These are phyloP conservation scores for Tenebrosternarchus preto DNA, from an alignment of 2,113 vertebrate species.

Conservation along the genomic window DNA sequence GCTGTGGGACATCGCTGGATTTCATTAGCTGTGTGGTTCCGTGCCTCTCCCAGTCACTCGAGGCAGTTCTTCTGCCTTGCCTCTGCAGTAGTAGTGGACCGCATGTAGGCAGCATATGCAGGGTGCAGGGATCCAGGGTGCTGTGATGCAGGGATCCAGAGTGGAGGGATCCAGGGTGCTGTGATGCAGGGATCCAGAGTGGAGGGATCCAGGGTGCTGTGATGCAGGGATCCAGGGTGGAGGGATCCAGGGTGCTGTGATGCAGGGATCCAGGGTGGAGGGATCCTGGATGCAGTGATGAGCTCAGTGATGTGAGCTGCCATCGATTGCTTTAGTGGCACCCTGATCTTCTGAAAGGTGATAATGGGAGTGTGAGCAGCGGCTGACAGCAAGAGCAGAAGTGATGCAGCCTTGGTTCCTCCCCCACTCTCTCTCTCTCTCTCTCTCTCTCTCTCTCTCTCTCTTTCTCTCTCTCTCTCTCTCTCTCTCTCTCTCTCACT, in stretches of 20 bases:
- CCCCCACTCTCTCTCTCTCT: background rate
- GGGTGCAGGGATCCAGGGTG: conserved; percentile 20
- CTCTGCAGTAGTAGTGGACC: background rate
- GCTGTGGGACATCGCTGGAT: too few relatives aligned
- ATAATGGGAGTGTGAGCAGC: conserved; percentile 20
- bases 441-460: conserved; percentile 1
- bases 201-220: too few relatives aligned
- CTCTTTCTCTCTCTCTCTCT: background rate
- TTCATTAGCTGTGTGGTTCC: background rate
- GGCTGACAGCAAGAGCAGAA: conserved; percentile 26
- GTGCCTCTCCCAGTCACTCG: too few relatives aligned
- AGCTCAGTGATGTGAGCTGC: conserved; percentile 36
- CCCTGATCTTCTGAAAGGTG: conserved; percentile 36
- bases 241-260: too few relatives aligned
- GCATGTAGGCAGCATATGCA: background rate
- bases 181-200: too few relatives aligned
- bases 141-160: too few relatives aligned
- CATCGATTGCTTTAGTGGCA: conserved; percentile 45
- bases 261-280: conserved; percentile 20
- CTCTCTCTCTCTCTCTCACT: background rate
- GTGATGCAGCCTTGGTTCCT: conserved; percentile 1
- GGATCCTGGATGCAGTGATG: too few relatives aligned
- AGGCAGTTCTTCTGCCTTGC: background rate
- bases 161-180: too few relatives aligned
- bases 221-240: conserved; percentile 24